Percentiles rank a stretch among this genome's conserved stretches.
Conservation (phyloP, 2,888 invertebrate species). For the Esperia sulphurella region DNA sequence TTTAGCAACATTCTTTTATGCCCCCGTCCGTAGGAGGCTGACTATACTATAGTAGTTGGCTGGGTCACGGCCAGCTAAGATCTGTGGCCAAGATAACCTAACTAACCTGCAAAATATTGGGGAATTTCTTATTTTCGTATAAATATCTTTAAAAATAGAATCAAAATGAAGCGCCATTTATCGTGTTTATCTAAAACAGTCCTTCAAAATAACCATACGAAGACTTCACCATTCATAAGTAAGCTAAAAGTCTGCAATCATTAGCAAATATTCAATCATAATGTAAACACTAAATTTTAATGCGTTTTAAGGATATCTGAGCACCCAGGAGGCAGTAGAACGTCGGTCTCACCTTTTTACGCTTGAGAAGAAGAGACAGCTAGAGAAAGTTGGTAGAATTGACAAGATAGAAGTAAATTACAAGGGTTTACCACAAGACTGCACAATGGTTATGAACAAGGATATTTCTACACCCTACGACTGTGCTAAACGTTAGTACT, state of each 20-base stretch:
- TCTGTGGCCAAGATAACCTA: too few relatives aligned
- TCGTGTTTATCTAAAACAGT: slow-evolving; percentile 38
- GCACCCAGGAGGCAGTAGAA: slow-evolving; percentile 73
- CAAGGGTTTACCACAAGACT: slow-evolving; percentile 85
- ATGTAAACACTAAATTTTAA: neutral
- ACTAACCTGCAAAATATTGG: too few relatives aligned
- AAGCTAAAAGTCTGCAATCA: slow-evolving; percentile 17
- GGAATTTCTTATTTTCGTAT: neutral
- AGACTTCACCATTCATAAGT: slow-evolving; percentile 33
- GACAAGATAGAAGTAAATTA: slow-evolving; percentile 95
- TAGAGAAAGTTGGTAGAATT: slow-evolving; percentile 86
- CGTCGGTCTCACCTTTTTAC: slow-evolving; percentile 86
- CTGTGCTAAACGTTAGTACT: slow-evolving; percentile 89
- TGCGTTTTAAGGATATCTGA: slow-evolving; percentile 53
- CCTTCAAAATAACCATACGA: slow-evolving; percentile 30
- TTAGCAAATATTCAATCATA: slow-evolving; percentile 1
- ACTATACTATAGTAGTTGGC: too few relatives aligned
- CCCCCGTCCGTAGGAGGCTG: too few relatives aligned
- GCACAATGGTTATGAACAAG: slow-evolving; percentile 93
- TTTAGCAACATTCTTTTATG: too few relatives aligned
- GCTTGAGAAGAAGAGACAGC: slow-evolving; percentile 87
- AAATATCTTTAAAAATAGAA: neutral
- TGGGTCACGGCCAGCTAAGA: too few relatives aligned
- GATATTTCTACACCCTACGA: slow-evolving; percentile 94
- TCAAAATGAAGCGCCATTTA: slow-evolving; percentile 52